These are phyloP conservation scores for Tyto alba DNA, from an alignment of 2,113 vertebrate species.

Conservation along the genomic window DNA sequence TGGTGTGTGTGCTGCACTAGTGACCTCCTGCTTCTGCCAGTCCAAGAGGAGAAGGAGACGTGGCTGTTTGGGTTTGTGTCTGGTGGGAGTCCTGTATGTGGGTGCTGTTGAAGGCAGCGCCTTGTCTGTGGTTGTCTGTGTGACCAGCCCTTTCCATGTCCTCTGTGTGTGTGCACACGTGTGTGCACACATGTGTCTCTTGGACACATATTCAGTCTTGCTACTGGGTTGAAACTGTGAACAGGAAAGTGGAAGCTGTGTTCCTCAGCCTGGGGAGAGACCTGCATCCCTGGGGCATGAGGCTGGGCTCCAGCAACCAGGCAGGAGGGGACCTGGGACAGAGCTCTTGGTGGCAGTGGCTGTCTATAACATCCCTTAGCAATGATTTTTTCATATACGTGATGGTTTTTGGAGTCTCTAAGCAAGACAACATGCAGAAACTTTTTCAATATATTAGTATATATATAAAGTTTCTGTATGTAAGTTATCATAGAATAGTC, in stretches of 20 bases:
- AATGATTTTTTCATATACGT: background rate
- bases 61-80: background rate
- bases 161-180: background rate
- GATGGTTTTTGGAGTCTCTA: background rate
- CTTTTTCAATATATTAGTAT: background rate
- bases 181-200: background rate
- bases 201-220: background rate
- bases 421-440: background rate
- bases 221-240: background rate
- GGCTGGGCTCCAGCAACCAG: background rate
- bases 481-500: background rate
- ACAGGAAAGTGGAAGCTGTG: rapidly evolving
- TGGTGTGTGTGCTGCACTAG: too few relatives aligned
- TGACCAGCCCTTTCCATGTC: rapidly evolving
- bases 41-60: background rate
- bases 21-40: too few relatives aligned
- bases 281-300: too few relatives aligned
- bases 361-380: background rate
- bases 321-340: background rate
- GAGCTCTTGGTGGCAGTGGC: background rate
- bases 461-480: background rate
- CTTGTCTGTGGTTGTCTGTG: background rate
- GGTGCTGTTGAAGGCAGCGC: background rate
- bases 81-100: background rate
- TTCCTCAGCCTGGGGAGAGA: background rate